Evolutionary conservation across 2,888 invertebrate genomes (phyloP).

Genomic region (Balanococcus diminutus): DNA sequence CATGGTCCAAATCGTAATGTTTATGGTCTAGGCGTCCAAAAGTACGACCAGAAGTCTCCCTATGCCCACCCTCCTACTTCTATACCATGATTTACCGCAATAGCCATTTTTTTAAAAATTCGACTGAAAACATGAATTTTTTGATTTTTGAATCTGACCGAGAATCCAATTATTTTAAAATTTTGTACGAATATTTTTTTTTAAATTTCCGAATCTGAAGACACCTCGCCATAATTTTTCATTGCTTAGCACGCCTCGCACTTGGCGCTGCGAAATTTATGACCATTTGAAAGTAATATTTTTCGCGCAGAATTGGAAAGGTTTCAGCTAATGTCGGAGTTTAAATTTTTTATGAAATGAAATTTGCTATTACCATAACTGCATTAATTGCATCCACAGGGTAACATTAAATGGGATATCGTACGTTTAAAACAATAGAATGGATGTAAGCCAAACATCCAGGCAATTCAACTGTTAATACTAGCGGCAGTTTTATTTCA

Average conservation of each 20-base stretch:
- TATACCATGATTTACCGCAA: too few species aligned
- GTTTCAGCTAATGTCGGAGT: background rate
- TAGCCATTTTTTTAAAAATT: too few species aligned
- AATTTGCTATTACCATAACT: slow-evolving; percentile 23
- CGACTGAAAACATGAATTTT: too few species aligned
- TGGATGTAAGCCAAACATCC: slow-evolving; percentile 27
- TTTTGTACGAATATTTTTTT: too few species aligned
- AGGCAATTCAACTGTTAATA: slow-evolving; percentile 30
- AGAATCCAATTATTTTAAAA: too few species aligned
- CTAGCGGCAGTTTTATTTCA: slow-evolving; percentile 31
- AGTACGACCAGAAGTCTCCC: too few species aligned
- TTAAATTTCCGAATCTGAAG: background rate
- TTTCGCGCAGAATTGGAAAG: background rate
- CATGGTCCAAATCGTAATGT: too few species aligned
- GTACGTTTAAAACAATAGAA: background rate
- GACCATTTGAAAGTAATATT: background rate
- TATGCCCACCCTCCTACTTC: too few species aligned
- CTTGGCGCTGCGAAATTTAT: background rate
- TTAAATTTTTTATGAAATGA: background rate
- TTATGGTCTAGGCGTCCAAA: too few species aligned
- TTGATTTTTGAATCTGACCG: too few species aligned
- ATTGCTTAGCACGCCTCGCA: background rate
- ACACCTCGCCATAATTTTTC: background rate
- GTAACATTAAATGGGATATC: background rate
- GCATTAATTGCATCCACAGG: slow-evolving; percentile 35